Evolutionary conservation across 2,797 vertebrate species (phyloP).

Genomic region (Pseudopleuronectes americanus): DNA sequence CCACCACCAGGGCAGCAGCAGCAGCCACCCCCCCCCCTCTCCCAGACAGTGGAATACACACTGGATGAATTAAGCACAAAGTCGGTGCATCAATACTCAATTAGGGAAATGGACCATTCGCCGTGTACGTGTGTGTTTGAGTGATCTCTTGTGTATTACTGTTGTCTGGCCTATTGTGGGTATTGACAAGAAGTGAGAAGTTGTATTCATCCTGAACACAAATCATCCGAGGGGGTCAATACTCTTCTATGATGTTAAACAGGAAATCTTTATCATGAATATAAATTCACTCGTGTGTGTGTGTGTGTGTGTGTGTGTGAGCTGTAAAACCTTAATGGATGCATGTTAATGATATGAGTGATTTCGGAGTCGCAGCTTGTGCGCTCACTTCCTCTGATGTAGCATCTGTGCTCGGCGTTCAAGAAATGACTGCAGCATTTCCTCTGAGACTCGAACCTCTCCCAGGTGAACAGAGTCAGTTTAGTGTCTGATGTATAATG

Average conservation of each 20-base stretch:
- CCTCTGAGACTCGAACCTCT: constrained; percentile 11
- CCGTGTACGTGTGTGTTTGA: constrained; percentile 27
- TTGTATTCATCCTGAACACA: constrained; percentile 12
- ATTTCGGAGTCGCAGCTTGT: constrained; percentile 12
- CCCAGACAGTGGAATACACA: constrained; percentile 60
- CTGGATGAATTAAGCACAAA: constrained; percentile 51
- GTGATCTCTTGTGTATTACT: constrained; percentile 42
- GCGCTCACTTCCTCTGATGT: constrained; percentile 32
- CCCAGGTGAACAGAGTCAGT: not conserved
- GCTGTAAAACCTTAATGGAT: constrained; percentile 24
- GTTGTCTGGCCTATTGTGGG: constrained; percentile 29
- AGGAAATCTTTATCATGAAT: constrained; percentile 13
- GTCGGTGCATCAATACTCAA: constrained; percentile 57
- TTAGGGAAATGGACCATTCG: constrained; percentile 64
- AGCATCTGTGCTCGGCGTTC: constrained; percentile 13
- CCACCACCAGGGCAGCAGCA: not conserved
- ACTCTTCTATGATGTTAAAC: constrained; percentile 11
- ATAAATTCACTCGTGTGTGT: constrained; percentile 4
- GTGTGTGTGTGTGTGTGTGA: constrained; percentile 5
- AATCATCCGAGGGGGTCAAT: constrained; percentile 34
- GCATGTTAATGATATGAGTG: constrained; percentile 37
- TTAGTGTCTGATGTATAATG: constrained; percentile 5
- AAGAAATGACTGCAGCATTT: constrained; percentile 25
- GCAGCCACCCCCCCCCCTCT: constrained; percentile 5
- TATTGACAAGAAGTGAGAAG: constrained; percentile 53